Evolutionary conservation across 2,888 invertebrate genomes (phyloP).

Genomic region (Agonopterix alstromeriana): DNA sequence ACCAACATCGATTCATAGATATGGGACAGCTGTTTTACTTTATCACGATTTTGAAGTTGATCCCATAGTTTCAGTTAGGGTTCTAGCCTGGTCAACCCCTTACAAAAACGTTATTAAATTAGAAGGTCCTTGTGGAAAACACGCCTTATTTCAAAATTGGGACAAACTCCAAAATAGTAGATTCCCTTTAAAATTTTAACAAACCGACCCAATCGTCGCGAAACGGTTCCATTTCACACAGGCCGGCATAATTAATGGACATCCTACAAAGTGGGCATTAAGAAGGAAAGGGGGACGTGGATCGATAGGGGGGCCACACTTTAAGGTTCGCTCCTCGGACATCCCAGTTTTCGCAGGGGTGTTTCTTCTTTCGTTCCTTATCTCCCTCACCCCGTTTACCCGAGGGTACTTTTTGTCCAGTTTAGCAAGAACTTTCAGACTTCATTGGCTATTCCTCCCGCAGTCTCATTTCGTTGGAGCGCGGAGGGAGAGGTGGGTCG

Average conservation of each 20-base stretch:
- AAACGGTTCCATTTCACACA: constrained; percentile 38
- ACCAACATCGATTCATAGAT: no score
- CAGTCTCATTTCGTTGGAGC: constrained; percentile 12
- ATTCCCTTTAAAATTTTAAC: constrained; percentile 3
- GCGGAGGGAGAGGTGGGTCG: constrained; percentile 29
- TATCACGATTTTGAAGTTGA: no score
- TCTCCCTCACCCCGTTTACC: constrained; percentile 28
- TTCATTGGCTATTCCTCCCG: constrained; percentile 30
- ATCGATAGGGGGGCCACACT: constrained; percentile 62
- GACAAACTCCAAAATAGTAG: not conserved
- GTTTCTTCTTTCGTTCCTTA: constrained; percentile 71
- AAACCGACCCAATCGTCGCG: constrained; percentile 32
- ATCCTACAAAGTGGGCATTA: constrained; percentile 65
- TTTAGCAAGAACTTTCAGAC: constrained; percentile 40
- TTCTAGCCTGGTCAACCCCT: no score
- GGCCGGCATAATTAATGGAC: constrained; percentile 64
- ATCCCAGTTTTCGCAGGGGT: constrained; percentile 36
- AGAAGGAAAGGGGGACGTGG: constrained; percentile 54
- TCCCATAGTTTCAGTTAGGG: no score
- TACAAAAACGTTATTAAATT: no score
- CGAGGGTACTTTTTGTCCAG: constrained; percentile 32
- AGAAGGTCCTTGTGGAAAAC: not conserved
- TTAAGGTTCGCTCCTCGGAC: constrained; percentile 34
- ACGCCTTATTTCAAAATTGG: not conserved
- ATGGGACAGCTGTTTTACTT: no score